Evolutionary conservation across 1,140 invertebrate genomes (phyloP).

Genomic region (Teleopsis dalmanni): DNA sequence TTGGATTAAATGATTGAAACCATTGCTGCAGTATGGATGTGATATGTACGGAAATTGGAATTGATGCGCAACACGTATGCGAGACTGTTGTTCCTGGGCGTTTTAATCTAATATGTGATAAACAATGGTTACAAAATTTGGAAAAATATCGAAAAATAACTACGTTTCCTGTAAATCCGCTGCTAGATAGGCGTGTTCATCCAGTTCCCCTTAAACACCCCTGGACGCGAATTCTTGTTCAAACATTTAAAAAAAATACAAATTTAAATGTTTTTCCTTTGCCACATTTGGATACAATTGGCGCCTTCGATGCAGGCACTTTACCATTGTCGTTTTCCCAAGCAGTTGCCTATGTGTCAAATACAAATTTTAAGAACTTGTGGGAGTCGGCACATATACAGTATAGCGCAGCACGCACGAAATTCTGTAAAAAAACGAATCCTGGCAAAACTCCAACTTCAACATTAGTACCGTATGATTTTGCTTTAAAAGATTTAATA

Average conservation of each 20-base stretch:
- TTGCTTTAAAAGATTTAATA: slow-evolving; percentile 62
- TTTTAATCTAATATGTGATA: slow-evolving; percentile 57
- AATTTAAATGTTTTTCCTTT: slow-evolving; percentile 61
- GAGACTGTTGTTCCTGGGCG: slow-evolving; percentile 48
- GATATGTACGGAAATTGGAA: slow-evolving; percentile 55
- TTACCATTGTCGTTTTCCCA: slow-evolving; percentile 64
- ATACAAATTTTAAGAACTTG: slow-evolving; percentile 72
- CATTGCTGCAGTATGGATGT: slow-evolving; percentile 49
- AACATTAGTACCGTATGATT: slow-evolving; percentile 48
- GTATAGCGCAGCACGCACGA: slow-evolving; percentile 46
- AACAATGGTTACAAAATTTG: slow-evolving; percentile 58
- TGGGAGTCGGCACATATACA: slow-evolving; percentile 79
- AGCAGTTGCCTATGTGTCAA: slow-evolving; percentile 68
- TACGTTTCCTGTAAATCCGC: slow-evolving; percentile 41
- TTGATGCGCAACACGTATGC: slow-evolving; percentile 57
- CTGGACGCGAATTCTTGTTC: slow-evolving; percentile 32
- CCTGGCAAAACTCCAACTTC: slow-evolving; percentile 24
- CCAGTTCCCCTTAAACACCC: slow-evolving; percentile 30
- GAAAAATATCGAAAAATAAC: slow-evolving; percentile 47
- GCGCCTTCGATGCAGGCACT: slow-evolving; percentile 28
- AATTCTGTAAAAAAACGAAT: slow-evolving; percentile 18
- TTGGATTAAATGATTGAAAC: too few species aligned
- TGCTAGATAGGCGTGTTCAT: slow-evolving; percentile 40
- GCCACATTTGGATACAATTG: slow-evolving; percentile 15
- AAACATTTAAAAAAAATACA: slow-evolving; percentile 48